A percentile compares a stretch with the other conserved stretches of the same genome.
These are phyloP conservation scores for Hemibagrus guttatus DNA, from an alignment of 2,797 vertebrate genomes.

Conservation along the genomic window DNA sequence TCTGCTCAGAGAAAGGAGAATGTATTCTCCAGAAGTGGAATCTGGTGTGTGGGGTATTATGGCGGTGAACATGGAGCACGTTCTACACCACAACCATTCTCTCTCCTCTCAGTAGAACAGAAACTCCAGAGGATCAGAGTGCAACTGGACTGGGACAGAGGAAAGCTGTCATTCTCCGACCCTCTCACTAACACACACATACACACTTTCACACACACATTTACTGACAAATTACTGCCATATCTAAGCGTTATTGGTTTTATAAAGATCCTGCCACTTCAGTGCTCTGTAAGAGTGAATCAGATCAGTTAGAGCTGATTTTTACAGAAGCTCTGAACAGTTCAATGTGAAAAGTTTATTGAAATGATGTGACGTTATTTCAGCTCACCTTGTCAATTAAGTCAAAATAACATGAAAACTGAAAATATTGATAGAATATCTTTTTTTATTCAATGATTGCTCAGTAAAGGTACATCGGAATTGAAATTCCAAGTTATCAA, in stretches of 20 bases:
- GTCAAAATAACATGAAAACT: no score
- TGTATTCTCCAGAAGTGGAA: neutral
- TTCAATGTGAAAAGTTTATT: neutral
- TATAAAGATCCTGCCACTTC: neutral
- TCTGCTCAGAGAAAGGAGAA: neutral
- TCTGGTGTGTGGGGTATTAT: slow-evolving; percentile 7
- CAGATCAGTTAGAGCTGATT: neutral
- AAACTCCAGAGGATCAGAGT: slow-evolving; percentile 6
- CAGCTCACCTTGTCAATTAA: no score
- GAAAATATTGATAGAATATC: no score
- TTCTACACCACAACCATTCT: slow-evolving; percentile 7
- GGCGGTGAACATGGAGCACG: slow-evolving; percentile 19
- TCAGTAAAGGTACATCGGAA: no score
- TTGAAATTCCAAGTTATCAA: no score
- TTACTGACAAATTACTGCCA: neutral
- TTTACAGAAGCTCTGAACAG: neutral
- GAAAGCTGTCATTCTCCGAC: neutral
- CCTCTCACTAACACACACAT: slow-evolving; percentile 14
- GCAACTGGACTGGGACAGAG: neutral
- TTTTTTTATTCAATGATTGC: no score
- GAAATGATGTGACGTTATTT: no score
- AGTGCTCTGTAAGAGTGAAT: neutral
- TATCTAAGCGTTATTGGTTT: neutral
- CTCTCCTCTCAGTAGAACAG: slow-evolving; percentile 17
- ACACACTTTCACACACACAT: slow-evolving; percentile 42